These are phyloP conservation scores for Zoanthus sociatus DNA, from an alignment of 92 coral and sea anemone species.

Conservation along the genomic window DNA sequence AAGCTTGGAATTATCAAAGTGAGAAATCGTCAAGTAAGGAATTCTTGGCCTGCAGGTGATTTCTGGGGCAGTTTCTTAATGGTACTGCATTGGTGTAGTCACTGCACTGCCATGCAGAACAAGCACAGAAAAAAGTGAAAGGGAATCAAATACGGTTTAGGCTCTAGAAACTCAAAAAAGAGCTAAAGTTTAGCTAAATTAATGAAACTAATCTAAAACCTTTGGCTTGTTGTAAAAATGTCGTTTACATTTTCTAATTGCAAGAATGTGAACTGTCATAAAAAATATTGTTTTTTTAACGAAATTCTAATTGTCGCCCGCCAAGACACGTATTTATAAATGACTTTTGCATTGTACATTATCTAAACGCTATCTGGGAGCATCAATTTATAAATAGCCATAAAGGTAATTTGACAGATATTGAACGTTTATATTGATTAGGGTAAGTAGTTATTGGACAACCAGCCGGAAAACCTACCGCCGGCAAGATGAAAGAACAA, in stretches of 20 bases:
- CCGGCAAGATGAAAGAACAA: conserved; percentile 43
- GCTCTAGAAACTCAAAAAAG: neutral
- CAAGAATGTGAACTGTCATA: conserved; percentile 4
- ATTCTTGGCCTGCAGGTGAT: neutral
- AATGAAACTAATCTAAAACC: neutral
- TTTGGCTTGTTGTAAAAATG: neutral
- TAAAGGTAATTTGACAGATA: conserved; percentile 23
- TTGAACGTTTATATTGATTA: conserved; percentile 31
- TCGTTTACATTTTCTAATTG: neutral
- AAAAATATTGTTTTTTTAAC: conserved; percentile 6
- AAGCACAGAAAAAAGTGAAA: conserved; percentile 26
- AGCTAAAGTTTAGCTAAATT: neutral
- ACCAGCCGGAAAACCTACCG: conserved; percentile 34
- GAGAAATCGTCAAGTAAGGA: neutral
- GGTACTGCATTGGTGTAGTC: neutral
- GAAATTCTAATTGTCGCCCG: conserved; percentile 3
- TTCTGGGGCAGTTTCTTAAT: neutral
- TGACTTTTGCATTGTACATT: conserved; percentile 21
- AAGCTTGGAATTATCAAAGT: neutral
- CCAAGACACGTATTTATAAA: conserved; percentile 29
- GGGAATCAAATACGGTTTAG: neutral
- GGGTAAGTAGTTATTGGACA: conserved; percentile 12
- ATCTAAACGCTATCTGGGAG: conserved; percentile 24
- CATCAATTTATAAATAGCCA: conserved; percentile 35
- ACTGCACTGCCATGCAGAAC: neutral